Evolutionary conservation across 2,113 vertebrate genomes (phyloP).

Genomic region (Geococcyx californianus): DNA sequence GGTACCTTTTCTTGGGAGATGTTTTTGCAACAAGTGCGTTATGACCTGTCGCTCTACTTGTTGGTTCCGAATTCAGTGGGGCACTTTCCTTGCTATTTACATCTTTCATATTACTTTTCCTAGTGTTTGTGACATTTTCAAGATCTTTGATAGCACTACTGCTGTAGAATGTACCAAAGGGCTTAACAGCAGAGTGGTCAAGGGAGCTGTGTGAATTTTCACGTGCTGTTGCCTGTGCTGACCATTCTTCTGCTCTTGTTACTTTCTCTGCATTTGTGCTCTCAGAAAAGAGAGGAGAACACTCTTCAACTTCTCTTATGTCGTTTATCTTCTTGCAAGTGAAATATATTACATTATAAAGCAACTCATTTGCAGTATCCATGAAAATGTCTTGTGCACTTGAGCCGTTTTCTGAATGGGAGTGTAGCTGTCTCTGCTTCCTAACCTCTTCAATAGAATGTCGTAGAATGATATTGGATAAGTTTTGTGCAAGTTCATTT

Average conservation of each 20-base stretch:
- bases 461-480: slow-evolving; percentile 87
- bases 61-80: not conserved
- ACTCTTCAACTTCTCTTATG: slow-evolving; percentile 72
- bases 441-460: slow-evolving; percentile 86
- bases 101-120: not conserved
- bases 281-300: slow-evolving; percentile 28
- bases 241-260: slow-evolving; percentile 1
- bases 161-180: not conserved
- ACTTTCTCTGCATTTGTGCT: slow-evolving; percentile 1
- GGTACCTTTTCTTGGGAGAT: slow-evolving; percentile 57
- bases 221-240: not conserved
- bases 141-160: not conserved
- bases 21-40: not conserved
- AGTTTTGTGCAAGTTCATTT: slow-evolving; percentile 85
- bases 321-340: slow-evolving; percentile 88
- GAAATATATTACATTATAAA: slow-evolving; percentile 86
- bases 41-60: not conserved
- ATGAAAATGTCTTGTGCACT: slow-evolving; percentile 77
- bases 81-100: not conserved
- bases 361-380: slow-evolving; percentile 83
- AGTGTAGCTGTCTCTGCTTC: slow-evolving; percentile 71
- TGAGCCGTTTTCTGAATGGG: slow-evolving; percentile 45
- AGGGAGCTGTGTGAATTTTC: not conserved
- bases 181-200: not conserved
- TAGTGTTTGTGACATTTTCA: not conserved